These are phyloP conservation scores for Styela clava DNA, from an alignment of 23 tunicate genomes.

Conservation along the genomic window DNA sequence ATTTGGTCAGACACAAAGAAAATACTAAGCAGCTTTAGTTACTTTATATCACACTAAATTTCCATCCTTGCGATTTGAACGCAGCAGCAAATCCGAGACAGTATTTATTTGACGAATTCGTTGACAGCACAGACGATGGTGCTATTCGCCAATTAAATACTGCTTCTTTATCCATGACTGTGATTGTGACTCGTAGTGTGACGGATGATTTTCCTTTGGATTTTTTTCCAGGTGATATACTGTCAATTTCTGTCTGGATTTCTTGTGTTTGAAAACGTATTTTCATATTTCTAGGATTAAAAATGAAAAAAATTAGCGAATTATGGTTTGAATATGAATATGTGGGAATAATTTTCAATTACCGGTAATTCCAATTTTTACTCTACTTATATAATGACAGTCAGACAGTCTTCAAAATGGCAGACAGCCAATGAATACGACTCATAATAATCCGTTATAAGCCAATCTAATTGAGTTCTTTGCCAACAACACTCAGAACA, in stretches of 20 bases:
- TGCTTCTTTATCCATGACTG: slow-evolving; percentile 70
- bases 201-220: slow-evolving; percentile 14
- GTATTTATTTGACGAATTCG: slow-evolving; percentile 27
- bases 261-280: slow-evolving; percentile 45
- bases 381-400: too few species aligned
- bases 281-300: slow-evolving; percentile 23
- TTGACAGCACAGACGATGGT: slow-evolving; percentile 32
- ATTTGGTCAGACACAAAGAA: too few species aligned
- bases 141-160: slow-evolving; percentile 70
- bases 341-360: too few species aligned
- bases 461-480: too few species aligned
- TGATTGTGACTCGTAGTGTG: slow-evolving; percentile 43
- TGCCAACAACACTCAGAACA: too few species aligned
- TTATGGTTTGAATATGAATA: neutral
- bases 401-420: too few species aligned
- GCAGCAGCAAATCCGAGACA: slow-evolving; percentile 51
- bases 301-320: neutral
- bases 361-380: too few species aligned
- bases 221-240: slow-evolving; percentile 1
- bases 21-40: too few species aligned
- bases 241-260: neutral
- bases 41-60: slow-evolving; percentile 29
- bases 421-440: too few species aligned
- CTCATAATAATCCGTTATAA: too few species aligned
- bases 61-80: slow-evolving; percentile 71